phyloP scores from a whole-genome alignment of 2,888 invertebrate species.

The Drosophila crucigera region DNA sequence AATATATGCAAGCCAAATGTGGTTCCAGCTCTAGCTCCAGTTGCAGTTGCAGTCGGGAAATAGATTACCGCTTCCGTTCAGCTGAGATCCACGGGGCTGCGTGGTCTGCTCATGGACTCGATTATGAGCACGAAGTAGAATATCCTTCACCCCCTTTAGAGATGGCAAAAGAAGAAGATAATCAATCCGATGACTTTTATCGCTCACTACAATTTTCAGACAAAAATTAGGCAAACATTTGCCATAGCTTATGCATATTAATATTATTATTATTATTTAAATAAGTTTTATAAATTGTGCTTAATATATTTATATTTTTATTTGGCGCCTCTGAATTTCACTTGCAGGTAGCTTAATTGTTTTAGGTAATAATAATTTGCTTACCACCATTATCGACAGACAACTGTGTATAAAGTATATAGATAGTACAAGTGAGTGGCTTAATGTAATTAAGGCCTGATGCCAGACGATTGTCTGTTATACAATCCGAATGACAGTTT shows the following conservation, averaged over 20 bases:
- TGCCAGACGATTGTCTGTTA: slow-evolving; percentile 28
- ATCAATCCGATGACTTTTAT: neutral
- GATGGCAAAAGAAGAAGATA: neutral
- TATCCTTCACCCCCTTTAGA: neutral
- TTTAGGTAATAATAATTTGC: neutral
- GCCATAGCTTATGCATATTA: slow-evolving; percentile 28
- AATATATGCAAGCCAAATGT: neutral
- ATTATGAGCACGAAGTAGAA: slow-evolving; percentile 66
- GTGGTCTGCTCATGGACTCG: slow-evolving; percentile 77
- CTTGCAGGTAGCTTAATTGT: neutral
- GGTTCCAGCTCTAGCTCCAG: too few species aligned
- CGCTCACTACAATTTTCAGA: neutral
- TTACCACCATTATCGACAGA: neutral
- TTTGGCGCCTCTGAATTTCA: neutral
- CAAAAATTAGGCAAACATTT: slow-evolving; percentile 3
- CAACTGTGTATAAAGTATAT: neutral
- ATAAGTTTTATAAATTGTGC: slow-evolving; percentile 44
- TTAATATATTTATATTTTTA: slow-evolving; percentile 31
- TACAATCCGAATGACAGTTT: slow-evolving; percentile 38
- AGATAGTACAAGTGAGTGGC: neutral
- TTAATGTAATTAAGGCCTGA: slow-evolving; percentile 24
- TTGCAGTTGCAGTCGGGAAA: too few species aligned
- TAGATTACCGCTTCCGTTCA: too few species aligned
- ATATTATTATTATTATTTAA: slow-evolving; percentile 20
- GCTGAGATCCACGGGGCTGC: slow-evolving; percentile 85